These are phyloP conservation scores for Loripinus fragilis DNA, from an alignment of 2,888 invertebrate species.

Conservation along the genomic window DNA sequence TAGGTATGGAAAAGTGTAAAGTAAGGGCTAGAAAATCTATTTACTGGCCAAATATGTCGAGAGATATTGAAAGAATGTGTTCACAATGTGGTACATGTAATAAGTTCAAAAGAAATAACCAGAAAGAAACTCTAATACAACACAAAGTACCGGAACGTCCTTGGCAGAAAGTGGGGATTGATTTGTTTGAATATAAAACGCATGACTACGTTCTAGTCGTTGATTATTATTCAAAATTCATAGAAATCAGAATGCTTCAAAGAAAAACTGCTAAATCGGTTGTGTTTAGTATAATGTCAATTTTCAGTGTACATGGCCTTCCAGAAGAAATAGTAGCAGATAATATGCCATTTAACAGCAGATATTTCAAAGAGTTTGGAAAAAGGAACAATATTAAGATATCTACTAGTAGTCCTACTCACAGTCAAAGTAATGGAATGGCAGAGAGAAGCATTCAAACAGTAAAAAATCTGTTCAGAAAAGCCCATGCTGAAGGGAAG, in stretches of 20 bases:
- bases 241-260: slow-evolving; percentile 43
- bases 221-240: slow-evolving; percentile 61
- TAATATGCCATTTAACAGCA: slow-evolving; percentile 57
- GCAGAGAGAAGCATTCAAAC: slow-evolving; percentile 44
- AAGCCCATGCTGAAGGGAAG: slow-evolving; percentile 35
- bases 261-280: slow-evolving; percentile 51
- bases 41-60: slow-evolving; percentile 41
- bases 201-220: slow-evolving; percentile 54
- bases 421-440: slow-evolving; percentile 49
- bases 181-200: slow-evolving; percentile 35
- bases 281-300: slow-evolving; percentile 38
- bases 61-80: slow-evolving; percentile 20
- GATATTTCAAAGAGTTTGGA: slow-evolving; percentile 18
- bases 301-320: slow-evolving; percentile 51
- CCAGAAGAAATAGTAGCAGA: slow-evolving; percentile 50
- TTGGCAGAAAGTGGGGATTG: slow-evolving; percentile 53
- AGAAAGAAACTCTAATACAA: slow-evolving; percentile 25
- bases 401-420: slow-evolving; percentile 27
- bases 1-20: slow-evolving; percentile 29
- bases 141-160: slow-evolving; percentile 35
- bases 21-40: slow-evolving; percentile 5
- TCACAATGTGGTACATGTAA: slow-evolving; percentile 25
- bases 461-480: slow-evolving; percentile 46
- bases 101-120: slow-evolving; percentile 7
- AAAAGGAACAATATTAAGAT: slow-evolving; percentile 12